Base-by-base conservation (phyloP, 2,113 vertebrate species). In the Datnioides undecimradiatus region DNA sequence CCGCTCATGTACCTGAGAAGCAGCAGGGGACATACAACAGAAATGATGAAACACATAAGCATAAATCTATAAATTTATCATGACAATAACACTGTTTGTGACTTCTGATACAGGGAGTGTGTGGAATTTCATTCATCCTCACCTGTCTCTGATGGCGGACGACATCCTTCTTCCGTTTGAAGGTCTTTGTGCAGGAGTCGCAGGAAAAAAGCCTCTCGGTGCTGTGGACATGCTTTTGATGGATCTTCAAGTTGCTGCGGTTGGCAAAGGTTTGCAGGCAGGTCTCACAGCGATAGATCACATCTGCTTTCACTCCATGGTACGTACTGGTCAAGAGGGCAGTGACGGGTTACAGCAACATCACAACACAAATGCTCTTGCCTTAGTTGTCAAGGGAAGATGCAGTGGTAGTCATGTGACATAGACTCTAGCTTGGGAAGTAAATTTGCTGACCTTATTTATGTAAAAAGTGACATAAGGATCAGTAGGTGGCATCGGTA, bases 101-200 rank as follows among this genome's bases (percentile, higher is more conserved):
- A 0, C 23, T 38, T 27, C 23, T 8, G n/a, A 25, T 19, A 31
- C 1, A 27, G 19, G 27, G 19, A 23, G 8, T 5, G 12, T 1
- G 21, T 17, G 8, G 12, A 14, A 66, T 14, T 41, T 23, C 0
- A 12, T 17, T 7, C 1, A 14, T 8, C 36, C n/a, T 82, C 52
- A 93, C 93, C 91, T 99, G 98, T 60, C 96, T 93, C n/a, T 95
- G 92, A 52, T 99, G 98, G 52, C 97, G 94, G 70, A 95, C 96
- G 40, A 99, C 97, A 5, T 99, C 98, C 93, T 99, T 99, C 94
- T 97, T 97, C 76, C 98, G 94, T 86, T 99, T 99, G 93, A 99
- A 99, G 88, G 96, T 96, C 94, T 99, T 99, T 12, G 91, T 77
- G 75, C 98, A 99, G 73, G 96, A 91, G 23, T 95, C 94, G 3